A percentile compares a stretch with the other conserved stretches of the same genome.
Conservation (phyloP, 2,797 vertebrate genomes). For the Limosa lapponica region DNA sequence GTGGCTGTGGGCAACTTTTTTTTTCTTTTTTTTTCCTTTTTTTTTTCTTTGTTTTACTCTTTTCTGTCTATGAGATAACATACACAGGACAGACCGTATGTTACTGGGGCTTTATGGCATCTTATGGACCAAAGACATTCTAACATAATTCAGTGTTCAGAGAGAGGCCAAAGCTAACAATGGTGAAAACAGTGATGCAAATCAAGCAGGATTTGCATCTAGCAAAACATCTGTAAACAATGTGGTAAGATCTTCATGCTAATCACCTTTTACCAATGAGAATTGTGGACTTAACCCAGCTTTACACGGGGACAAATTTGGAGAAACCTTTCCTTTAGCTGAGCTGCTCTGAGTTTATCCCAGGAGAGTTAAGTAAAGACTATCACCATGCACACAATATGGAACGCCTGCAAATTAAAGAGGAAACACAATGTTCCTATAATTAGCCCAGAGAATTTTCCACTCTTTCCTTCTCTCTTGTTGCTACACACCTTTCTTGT, state of each 20-base stretch:
- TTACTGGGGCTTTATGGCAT: slow-evolving; percentile 28
- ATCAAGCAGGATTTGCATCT: background rate
- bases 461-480: background rate
- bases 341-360: background rate
- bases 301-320: background rate
- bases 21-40: slow-evolving; percentile 61
- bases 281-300: background rate
- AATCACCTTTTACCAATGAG: background rate
- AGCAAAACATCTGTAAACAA: slow-evolving; percentile 24
- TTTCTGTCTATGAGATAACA: slow-evolving; percentile 49
- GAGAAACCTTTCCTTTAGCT: background rate
- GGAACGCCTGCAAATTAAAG: background rate
- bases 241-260: background rate
- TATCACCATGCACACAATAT: background rate
- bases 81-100: background rate
- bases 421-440: background rate
- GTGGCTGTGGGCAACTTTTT: slow-evolving; percentile 33
- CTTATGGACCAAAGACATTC: background rate
- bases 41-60: slow-evolving; percentile 49
- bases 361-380: background rate
- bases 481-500: background rate
- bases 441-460: background rate
- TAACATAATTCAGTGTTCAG: background rate
- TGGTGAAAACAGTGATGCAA: background rate
- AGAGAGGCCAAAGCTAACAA: background rate